A percentile compares a stretch with the other conserved stretches of the same genome.
These are phyloP conservation scores for Galerucella calmariensis DNA, from an alignment of 2,888 invertebrate species.

Conservation along the genomic window DNA sequence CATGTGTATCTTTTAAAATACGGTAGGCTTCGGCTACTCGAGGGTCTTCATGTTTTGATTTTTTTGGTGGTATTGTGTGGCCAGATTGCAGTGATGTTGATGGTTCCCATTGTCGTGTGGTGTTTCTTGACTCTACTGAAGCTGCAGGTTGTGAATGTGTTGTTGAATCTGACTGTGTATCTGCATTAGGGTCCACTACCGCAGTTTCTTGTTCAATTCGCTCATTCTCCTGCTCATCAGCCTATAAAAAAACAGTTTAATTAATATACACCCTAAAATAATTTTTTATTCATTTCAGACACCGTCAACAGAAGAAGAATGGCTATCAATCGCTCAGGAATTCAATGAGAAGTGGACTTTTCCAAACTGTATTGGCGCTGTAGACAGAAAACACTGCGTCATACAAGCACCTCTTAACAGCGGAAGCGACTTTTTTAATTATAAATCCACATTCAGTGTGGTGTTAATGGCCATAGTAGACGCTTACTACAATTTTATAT, in stretches of 20 bases:
- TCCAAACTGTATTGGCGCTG: background rate
- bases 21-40: too few species aligned
- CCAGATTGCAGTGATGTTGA: constrained; percentile 1
- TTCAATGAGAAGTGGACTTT: constrained; percentile 7
- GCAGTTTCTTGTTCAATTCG: constrained; percentile 8
- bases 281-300: background rate
- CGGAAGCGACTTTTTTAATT: constrained; percentile 54
- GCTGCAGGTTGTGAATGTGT: constrained; percentile 14
- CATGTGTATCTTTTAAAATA: too few species aligned
- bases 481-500: constrained; percentile 57
- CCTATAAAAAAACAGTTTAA: constrained; percentile 10
- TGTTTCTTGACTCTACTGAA: constrained; percentile 9
- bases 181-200: background rate
- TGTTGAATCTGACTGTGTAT: constrained; percentile 7
- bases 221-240: constrained; percentile 13
- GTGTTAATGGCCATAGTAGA: constrained; percentile 60
- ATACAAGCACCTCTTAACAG: constrained; percentile 52
- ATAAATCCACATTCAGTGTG: constrained; percentile 56
- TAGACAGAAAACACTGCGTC: constrained; percentile 13
- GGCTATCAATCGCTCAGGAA: constrained; percentile 14
- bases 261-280: constrained; percentile 12
- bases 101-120: constrained; percentile 7
- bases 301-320: constrained; percentile 11
- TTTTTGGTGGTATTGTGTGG: background rate
- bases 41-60: too few species aligned